Evolutionary conservation across 2,113 vertebrate genomes (phyloP), one percentile per base, ranked within the genome.

Genomic region (Corydoras sp.): DNA sequence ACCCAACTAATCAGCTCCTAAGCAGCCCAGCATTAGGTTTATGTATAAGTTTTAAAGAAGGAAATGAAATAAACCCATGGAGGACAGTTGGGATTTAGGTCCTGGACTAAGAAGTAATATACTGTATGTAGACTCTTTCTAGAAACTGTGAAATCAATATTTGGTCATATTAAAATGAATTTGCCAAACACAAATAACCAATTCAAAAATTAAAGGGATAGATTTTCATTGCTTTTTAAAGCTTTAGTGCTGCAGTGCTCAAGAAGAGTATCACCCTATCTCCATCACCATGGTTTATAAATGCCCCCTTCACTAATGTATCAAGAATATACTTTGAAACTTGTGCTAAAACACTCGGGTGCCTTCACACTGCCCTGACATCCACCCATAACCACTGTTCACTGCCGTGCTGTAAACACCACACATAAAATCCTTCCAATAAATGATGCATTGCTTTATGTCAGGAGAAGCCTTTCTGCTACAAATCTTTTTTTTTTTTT

Each of bases 221-320:
- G 3, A n/a, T 53, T 65, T 55, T 13, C 24, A 24, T 9, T 69
- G 14, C 48, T 35, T 72, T 32, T 24, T 9, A 10, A 35, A 62
- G 31, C 31, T 29, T 54, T 32, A 10, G 18, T 68, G 12, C 32
- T 60, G n/a, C 50, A 56, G 9, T 61, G 64, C 53, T 73, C 50
- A 49, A 43, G 35, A 29, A 31, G 56, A 56, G 29, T 43, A 73
- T 49, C 14, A 48, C 30, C 10, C n/a, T 68, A 65, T 73, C 63
- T 69, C 61, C 32, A 30, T 49, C 32, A 58, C 60, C 43, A 77
- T 71, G 72, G 35, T 75, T 75, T 71, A 74, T 75, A 63, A 73
- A 78, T 78, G 59, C 15, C 31, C 48, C 14, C 68, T 60, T 53
- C 60, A 35, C 71, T 69, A 76, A 76, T 76, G 64, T 60, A 48